Base-by-base conservation (phyloP, 2,113 vertebrate genomes). In the Philantomba maxwellii region DNA sequence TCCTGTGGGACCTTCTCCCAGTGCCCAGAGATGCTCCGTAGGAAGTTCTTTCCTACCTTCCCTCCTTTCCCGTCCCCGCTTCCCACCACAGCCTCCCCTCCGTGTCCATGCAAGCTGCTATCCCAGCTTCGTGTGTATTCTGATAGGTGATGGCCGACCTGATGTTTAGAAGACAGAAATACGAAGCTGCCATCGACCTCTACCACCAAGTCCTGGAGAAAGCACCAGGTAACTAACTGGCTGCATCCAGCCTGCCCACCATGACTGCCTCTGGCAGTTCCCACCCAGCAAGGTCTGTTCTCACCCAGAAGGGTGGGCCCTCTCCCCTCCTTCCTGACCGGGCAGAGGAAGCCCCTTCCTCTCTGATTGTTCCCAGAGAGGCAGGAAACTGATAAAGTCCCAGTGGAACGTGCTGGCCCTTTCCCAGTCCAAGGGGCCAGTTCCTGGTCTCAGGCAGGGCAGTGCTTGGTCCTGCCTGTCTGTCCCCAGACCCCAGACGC, bases 101-200 rank as follows among this genome's bases (percentile, higher is more conserved):
- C 4, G 6, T 2, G 0, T 39, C 33, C 49, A 6, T 1, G 33
- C 70, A 55, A 49, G 25, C 89, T 21, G 47, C 49, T 51, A 19
- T 84, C 49, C 60, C 10, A 81, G 60, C 15, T 7, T 6, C 5
- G 0, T 55, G 21, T 91, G 36, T 96, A 95, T 62, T 95, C 95
- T 94, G 30, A 83, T 73, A 99, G 98, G 81, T 98, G 87, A 98
- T 98, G 98, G 98, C 98, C 3, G 98, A 99, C 60, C 66, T 99
- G 92, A 95, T 98, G 96, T 98, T 99, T 51, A 97, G 96, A 94
- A 98, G 98, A 87, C 97, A 98, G 64, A 97, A 99, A 19, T 98
- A 98, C 1, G 97, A 98, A 43, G 89, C 96, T n/a, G 97, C 98
- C 57, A 88, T 98, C 86, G 92, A 62, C n/a, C 62, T 98, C 53